Conservation (phyloP, 2,113 vertebrate species). For the Nettapus auritus region DNA sequence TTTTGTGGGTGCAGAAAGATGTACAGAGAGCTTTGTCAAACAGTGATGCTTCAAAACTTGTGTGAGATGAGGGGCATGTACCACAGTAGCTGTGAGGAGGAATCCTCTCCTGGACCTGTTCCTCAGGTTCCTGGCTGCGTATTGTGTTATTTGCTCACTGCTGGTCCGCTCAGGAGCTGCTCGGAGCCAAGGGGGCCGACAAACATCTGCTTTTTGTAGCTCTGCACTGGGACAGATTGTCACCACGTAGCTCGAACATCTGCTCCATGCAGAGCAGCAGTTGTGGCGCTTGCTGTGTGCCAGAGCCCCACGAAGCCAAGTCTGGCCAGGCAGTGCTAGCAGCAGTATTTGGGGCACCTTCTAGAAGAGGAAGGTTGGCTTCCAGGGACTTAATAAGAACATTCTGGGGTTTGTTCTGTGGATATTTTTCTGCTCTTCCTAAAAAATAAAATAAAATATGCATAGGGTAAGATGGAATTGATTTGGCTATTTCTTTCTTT, state of each 20-base stretch:
- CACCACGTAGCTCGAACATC: not conserved
- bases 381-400: not conserved
- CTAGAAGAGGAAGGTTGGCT: not conserved
- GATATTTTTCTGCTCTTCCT: not conserved
- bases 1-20: not conserved
- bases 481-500: not conserved
- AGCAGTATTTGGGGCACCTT: not conserved
- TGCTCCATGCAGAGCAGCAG: not conserved
- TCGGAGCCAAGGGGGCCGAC: not conserved
- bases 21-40: not conserved
- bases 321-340: not conserved
- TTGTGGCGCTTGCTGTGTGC: not conserved
- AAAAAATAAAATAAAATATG: not conserved
- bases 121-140: not conserved
- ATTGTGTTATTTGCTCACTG: not conserved
- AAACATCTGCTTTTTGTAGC: constrained; percentile 41
- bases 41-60: not conserved
- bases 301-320: not conserved
- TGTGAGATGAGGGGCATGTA: not conserved
- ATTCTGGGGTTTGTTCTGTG: not conserved
- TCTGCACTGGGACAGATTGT: not conserved
- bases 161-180: not conserved
- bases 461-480: not conserved
- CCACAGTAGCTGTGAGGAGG: rapidly evolving
- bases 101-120: not conserved